Base-by-base conservation (phyloP, 2,797 vertebrate species). In the Macropodus opercularis region DNA sequence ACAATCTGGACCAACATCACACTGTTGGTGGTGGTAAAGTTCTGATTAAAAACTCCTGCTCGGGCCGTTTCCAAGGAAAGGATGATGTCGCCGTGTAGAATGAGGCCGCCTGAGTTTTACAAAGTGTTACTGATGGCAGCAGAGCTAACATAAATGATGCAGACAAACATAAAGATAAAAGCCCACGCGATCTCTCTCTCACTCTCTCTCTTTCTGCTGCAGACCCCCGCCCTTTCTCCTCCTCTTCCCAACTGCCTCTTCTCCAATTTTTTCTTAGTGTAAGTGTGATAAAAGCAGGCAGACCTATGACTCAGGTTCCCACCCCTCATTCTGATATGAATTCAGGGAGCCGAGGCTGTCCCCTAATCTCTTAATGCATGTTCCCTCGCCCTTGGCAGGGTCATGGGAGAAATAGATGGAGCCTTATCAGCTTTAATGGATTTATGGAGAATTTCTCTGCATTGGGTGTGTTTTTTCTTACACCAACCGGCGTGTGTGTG, bases 281-380 rank as follows among this genome's bases (percentile, higher is more conserved):
- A 77, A 84, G 78, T 67, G 80, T 77, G 87, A 90, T 89, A 88
- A 89, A 89, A 83, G 79, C 63, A 8, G 55, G 66, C 73, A 72
- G 77, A 86, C 76, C 82, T 82, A 53, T 77, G 85, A 80, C 81
- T 85, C 82, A 66, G 81, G 70, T 73, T 79, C 76, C 77, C 69
- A 72, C 61, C 75, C 54, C 48, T 32, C 72, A 57, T 80, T 79
- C 79, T 77, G 81, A 86, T 89, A 86, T 84, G 85, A 87, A 84
- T 84, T 84, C 83, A 71, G 77, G 66, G 66, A 80, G 70, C 80
- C n/a, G 68, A 72, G 80, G 82, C 83, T 48, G 23, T 82, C 77
- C 79, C 79, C 87, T 91, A 91, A 92, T 92, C 90, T 91, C 81
- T 78, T 90, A 90, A 89, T 90, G 86, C 86, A 84, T 89, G 89